Base-by-base conservation (phyloP, 2,113 vertebrate species). In the Percina caprodes region DNA sequence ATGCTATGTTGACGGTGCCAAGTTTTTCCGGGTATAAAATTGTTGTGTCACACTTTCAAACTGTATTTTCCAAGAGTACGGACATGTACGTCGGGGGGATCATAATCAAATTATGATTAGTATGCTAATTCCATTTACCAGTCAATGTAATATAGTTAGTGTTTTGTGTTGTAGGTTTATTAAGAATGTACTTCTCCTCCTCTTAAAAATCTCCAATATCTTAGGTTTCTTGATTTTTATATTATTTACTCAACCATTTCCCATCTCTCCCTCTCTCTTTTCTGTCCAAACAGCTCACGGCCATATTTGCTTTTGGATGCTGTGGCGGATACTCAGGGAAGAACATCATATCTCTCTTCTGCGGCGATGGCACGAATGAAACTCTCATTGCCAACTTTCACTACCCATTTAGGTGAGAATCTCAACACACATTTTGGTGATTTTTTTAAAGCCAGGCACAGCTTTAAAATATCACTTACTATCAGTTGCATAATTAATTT, bases 371-470 rank as follows among this genome's bases (percentile, higher is more conserved):
- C 23, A 85, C 45, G 0, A 97, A 97, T 35, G 86, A 93, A 76
- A 97, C 96, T 0, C 51, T 97, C 73, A 85, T 71, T 48, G 96
- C 96, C 83, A 52, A 69, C 75, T 98, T 98, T 87, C 86, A 91
- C 56, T 99, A 99, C 89, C 97, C 98, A 2, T 99, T 99, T 93
- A 97, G 96, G 98, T 98, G 83, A 95, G 80, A 55, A 7, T n/a
- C 6, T 4, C 46, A 45, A 11, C 42, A 4, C 58, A 5, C 58
- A 5, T 23, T 16, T 16, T 24, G 1, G 13, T 5, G 1, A 5
- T 48, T 65, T 58, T 39, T 54, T 66, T 14, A 48, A 16, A 9
- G 2, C 3, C 45, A n/a, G 8, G 1, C 0, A 6, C 19, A 48
- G 15, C 4, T 24, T 52, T 66, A 4, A 70, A 63, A 16, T 60